A percentile compares a stretch with the other conserved stretches of the same genome.
These are phyloP conservation scores for Zoroaster sp. DNA, from an alignment of 53 echinoderm and acorn worm species.

Conservation along the genomic window DNA sequence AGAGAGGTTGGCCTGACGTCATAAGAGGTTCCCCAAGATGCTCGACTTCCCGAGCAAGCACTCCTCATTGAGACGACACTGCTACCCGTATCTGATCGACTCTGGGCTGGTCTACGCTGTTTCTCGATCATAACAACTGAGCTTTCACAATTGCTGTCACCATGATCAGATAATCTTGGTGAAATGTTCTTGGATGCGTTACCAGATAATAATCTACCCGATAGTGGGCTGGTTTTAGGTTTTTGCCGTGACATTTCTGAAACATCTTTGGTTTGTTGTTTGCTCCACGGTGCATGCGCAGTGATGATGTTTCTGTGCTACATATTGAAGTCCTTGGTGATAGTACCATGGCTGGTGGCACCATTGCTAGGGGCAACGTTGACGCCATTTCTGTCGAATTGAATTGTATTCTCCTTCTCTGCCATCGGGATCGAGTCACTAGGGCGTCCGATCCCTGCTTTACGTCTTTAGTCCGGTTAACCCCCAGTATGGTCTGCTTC, in stretches of 20 bases:
- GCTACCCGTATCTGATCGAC: background rate
- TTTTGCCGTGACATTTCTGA: background rate
- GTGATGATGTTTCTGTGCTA: background rate
- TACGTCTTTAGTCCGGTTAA: background rate
- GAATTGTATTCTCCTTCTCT: background rate
- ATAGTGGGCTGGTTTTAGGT: background rate
- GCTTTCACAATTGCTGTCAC: background rate
- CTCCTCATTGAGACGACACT: slow-evolving; percentile 9
- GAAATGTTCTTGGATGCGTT: background rate
- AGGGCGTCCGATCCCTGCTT: background rate
- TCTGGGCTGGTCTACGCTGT: background rate
- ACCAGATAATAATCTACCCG: background rate
- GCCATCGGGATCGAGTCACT: background rate
- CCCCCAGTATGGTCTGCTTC: background rate
- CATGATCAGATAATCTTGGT: background rate
- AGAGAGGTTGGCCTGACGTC: background rate
- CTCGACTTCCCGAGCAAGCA: background rate
- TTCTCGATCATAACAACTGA: background rate
- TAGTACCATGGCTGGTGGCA: background rate
- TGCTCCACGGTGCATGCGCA: background rate
- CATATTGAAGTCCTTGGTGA: background rate
- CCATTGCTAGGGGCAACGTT: background rate
- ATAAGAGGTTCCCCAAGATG: background rate
- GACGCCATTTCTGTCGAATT: background rate
- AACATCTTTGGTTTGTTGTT: background rate